Evolutionary conservation across 2,113 vertebrate species (phyloP).

Genomic region (Psilopsiagon aurifrons): DNA sequence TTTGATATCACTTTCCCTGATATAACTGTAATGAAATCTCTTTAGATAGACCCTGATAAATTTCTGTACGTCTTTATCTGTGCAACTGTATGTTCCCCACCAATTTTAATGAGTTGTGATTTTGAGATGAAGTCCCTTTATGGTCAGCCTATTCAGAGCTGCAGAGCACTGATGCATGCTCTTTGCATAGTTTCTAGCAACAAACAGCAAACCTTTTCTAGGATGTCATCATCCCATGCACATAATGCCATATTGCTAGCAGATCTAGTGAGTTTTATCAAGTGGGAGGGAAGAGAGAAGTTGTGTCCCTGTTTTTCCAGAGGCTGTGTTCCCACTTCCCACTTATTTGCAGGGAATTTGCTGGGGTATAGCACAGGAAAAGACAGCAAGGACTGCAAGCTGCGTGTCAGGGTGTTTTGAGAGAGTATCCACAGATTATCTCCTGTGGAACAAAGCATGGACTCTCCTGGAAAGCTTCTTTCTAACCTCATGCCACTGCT

Average conservation of each 20-base stretch:
- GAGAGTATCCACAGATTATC: not conserved
- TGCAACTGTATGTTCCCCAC: not conserved
- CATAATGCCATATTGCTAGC: accelerated
- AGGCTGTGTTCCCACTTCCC: not conserved
- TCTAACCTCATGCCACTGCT: not conserved
- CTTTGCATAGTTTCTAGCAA: not conserved
- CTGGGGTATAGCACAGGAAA: not conserved
- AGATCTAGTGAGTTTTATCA: not conserved
- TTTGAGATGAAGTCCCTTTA: not conserved
- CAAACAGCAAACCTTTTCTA: not conserved
- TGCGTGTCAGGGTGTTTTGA: not conserved
- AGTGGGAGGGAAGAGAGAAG: not conserved
- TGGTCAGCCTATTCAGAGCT: not conserved
- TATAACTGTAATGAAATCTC: not conserved
- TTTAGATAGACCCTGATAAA: not conserved
- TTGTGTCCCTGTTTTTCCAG: not conserved
- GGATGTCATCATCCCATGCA: not conserved
- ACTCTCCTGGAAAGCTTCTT: not conserved
- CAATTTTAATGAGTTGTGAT: not conserved
- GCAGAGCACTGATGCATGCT: not conserved
- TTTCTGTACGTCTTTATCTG: not conserved
- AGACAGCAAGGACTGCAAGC: not conserved
- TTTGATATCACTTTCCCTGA: not conserved
- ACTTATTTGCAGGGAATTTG: not conserved
- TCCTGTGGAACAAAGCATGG: not conserved